Conservation (phyloP, 2,113 vertebrate genomes). For the Manacus vitellinus region DNA sequence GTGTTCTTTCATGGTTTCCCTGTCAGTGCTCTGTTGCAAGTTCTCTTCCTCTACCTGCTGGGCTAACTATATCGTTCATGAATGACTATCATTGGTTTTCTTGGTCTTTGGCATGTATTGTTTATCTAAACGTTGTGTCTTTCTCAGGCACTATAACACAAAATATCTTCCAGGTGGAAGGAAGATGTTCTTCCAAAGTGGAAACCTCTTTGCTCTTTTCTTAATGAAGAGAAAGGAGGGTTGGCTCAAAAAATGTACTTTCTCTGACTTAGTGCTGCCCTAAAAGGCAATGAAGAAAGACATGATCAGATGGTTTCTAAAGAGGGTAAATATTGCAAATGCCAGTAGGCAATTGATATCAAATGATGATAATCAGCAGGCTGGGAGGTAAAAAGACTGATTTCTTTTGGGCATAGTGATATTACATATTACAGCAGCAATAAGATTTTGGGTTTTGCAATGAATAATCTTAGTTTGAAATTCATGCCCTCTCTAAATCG, state of each 20-base stretch:
- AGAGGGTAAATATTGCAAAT: neutral
- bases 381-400: neutral
- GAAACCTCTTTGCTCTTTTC: neutral
- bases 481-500: neutral
- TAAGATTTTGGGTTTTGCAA: neutral
- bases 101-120: neutral
- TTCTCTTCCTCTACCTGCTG: neutral
- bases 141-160: fast-evolving
- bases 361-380: neutral
- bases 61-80: neutral
- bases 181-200: neutral
- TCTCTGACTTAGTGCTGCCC: neutral
- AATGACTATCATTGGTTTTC: neutral
- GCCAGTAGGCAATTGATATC: neutral
- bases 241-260: neutral
- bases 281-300: neutral
- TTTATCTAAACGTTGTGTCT: fast-evolving
- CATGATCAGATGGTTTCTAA: neutral
- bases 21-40: neutral
- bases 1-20: neutral
- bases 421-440: neutral
- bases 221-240: neutral
- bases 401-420: neutral
- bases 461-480: neutral
- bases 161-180: neutral